A percentile compares a stretch with the other conserved stretches of the same genome.
Conservation (phyloP, 2,797 vertebrate genomes). For the Poeciliopsis turneri region DNA sequence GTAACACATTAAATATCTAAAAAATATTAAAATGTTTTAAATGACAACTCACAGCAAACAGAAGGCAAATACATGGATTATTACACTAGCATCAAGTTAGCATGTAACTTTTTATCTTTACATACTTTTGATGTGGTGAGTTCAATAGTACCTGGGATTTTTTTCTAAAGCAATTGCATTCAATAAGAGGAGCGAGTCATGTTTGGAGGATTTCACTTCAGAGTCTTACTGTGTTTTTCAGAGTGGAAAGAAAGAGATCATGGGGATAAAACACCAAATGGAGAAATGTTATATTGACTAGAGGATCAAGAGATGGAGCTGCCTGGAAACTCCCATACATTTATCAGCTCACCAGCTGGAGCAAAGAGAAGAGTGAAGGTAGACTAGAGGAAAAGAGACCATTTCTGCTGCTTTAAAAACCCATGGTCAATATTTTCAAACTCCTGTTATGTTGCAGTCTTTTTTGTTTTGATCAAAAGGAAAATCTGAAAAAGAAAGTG, state of each 20-base stretch:
- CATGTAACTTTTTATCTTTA: background rate
- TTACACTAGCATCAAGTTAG: background rate
- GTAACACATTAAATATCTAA: too few species aligned
- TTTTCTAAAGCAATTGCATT: background rate
- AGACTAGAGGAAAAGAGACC: background rate
- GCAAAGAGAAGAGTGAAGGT: conserved; percentile 17
- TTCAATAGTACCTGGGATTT: background rate
- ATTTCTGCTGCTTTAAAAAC: background rate
- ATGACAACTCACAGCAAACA: too few species aligned
- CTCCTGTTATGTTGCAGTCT: too few species aligned
- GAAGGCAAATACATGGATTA: background rate
- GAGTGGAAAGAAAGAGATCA: conserved; percentile 13
- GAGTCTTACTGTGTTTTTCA: conserved; percentile 40
- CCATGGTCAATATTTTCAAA: background rate
- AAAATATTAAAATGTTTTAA: too few species aligned
- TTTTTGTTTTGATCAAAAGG: too few species aligned
- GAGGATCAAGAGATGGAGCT: conserved; percentile 60
- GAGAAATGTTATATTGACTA: conserved; percentile 33
- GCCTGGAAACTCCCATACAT: conserved; percentile 55
- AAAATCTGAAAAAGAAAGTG: too few species aligned
- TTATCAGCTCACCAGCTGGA: conserved; percentile 59
- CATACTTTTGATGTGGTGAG: background rate
- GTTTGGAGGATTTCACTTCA: background rate
- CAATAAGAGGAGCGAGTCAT: background rate
- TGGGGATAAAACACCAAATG: conserved; percentile 14